Evolutionary conservation across 2,888 invertebrate species (phyloP).

Genomic region (Rhagonycha fulva): DNA sequence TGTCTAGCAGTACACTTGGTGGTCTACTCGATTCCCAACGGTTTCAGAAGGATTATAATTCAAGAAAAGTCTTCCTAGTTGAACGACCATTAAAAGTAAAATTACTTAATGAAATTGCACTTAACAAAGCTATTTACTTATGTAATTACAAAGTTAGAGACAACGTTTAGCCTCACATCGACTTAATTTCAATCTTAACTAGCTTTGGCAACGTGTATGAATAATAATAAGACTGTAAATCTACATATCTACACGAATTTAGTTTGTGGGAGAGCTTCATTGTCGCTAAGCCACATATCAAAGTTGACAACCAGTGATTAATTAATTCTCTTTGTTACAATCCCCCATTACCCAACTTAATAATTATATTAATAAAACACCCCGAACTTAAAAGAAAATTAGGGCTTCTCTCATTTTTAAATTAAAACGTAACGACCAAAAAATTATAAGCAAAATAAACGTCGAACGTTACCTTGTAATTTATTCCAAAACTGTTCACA

Average conservation of each 20-base stretch:
- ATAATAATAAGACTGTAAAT: slow-evolving; percentile 4
- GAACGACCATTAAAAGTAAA: not conserved
- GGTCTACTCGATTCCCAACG: not conserved
- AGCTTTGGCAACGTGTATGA: not conserved
- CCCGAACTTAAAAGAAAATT: not conserved
- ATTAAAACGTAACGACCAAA: not conserved
- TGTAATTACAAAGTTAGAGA: not conserved
- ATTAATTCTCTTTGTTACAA: slow-evolving; percentile 4
- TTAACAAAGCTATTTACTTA: not conserved
- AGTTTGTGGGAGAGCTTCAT: not conserved
- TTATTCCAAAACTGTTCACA: not conserved
- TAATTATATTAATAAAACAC: slow-evolving; percentile 7
- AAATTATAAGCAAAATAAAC: not conserved
- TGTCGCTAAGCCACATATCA: slow-evolving; percentile 13
- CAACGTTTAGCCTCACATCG: not conserved
- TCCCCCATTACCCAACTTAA: not conserved
- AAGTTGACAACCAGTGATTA: slow-evolving; percentile 10
- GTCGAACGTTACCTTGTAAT: not conserved
- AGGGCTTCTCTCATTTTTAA: not conserved
- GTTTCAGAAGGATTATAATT: not conserved
- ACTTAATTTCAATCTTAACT: not conserved
- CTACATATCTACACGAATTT: slow-evolving; percentile 8
- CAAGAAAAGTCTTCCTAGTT: not conserved
- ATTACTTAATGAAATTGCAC: not conserved
- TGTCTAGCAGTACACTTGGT: too few relatives aligned